A percentile compares a stretch with the other conserved stretches of the same genome.
phyloP scores from a whole-genome alignment of 2,888 invertebrate genomes.

The Eupithecia insigniata region DNA sequence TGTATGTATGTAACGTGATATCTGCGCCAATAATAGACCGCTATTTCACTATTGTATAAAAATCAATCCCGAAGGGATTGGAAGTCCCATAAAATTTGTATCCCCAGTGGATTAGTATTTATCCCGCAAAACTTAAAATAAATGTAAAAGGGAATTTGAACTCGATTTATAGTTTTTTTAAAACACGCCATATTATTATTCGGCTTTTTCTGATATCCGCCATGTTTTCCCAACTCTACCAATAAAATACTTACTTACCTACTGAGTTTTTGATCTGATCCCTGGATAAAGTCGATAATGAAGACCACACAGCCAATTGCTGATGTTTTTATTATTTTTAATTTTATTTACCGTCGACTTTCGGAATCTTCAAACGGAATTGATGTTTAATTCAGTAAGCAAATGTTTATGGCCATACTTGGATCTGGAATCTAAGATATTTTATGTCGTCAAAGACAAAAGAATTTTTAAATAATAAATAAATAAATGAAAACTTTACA shows the following conservation, averaged over 20 bases:
- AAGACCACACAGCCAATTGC: constrained; percentile 45
- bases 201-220: not conserved
- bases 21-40: no score
- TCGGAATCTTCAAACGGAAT: constrained; percentile 19
- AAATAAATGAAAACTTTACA: not conserved
- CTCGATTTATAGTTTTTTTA: no score
- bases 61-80: no score
- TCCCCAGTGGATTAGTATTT: no score
- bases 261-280: constrained; percentile 44
- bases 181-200: no score
- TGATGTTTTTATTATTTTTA: constrained; percentile 46
- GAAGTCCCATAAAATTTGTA: no score
- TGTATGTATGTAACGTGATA: no score
- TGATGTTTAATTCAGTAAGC: constrained; percentile 29
- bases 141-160: no score
- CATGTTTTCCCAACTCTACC: constrained; percentile 31
- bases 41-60: no score
- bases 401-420: constrained; percentile 13
- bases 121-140: no score
- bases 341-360: constrained; percentile 43
- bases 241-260: constrained; percentile 40
- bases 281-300: constrained; percentile 40
- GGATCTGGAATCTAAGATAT: not conserved
- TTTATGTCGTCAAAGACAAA: not conserved
- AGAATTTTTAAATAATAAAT: not conserved